Conservation (phyloP, 2,797 vertebrate genomes). For the Jordanella pulchra region DNA sequence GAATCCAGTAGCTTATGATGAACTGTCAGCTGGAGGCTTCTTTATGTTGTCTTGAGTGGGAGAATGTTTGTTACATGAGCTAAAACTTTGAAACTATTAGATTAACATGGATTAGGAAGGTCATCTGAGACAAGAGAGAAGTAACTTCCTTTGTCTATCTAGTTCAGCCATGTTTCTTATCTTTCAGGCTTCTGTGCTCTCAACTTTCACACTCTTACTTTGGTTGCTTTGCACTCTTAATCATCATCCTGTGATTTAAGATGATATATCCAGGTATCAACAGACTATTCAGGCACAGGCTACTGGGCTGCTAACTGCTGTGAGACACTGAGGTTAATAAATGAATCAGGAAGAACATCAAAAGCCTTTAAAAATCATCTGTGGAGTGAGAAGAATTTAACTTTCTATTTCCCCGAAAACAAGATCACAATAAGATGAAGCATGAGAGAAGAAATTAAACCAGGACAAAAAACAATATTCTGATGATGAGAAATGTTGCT, state of each 20-base stretch:
- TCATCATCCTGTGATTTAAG: neutral
- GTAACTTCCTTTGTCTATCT: constrained; percentile 27
- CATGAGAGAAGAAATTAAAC: neutral
- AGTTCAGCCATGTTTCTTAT: constrained; percentile 29
- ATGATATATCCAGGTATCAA: neutral
- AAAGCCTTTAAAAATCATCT: neutral
- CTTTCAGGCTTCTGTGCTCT: constrained; percentile 19
- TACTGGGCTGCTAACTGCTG: too few relatives aligned
- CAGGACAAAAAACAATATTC: neutral
- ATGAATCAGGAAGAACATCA: neutral
- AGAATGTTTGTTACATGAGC: constrained; percentile 33
- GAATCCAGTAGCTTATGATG: constrained; percentile 17
- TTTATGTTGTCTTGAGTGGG: constrained; percentile 48
- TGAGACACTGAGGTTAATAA: too few relatives aligned
- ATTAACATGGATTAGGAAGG: constrained; percentile 44
- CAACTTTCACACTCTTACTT: constrained; percentile 18
- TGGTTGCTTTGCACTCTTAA: constrained; percentile 1
- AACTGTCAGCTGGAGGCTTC: constrained; percentile 21
- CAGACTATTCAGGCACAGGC: neutral
- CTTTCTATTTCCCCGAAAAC: neutral
- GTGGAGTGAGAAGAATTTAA: too few relatives aligned
- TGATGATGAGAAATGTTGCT: constrained; percentile 4
- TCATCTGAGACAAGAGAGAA: constrained; percentile 28
- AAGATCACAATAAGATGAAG: neutral
- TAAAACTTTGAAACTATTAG: too few relatives aligned